phyloP scores from a whole-genome alignment of 2,113 vertebrate genomes.

The Thunnus thynnus region DNA sequence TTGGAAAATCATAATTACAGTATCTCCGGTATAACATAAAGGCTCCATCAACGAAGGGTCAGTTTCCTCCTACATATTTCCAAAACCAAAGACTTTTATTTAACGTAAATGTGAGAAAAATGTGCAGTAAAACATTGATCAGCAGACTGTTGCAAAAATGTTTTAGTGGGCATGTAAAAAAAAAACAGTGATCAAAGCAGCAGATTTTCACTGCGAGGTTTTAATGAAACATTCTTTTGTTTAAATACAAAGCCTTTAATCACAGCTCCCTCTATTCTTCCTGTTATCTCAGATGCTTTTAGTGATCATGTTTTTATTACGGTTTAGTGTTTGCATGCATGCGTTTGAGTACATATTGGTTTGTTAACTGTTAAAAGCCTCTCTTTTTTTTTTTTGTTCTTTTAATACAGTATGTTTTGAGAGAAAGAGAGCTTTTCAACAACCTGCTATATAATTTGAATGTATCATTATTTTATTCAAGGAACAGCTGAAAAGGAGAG shows the following conservation, averaged over 20 bases:
- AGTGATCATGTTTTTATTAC: background rate
- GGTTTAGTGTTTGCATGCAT: slow-evolving; percentile 4
- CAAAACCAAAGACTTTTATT: too few relatives aligned
- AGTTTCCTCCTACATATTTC: too few relatives aligned
- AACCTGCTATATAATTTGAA: slow-evolving; percentile 47
- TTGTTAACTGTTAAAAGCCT: slow-evolving; percentile 43
- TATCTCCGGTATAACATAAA: too few relatives aligned
- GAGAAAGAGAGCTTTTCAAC: slow-evolving; percentile 52
- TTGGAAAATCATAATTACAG: too few relatives aligned
- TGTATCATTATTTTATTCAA: slow-evolving; percentile 62
- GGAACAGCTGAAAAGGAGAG: slow-evolving; percentile 66
- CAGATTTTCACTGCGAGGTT: background rate
- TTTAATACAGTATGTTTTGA: background rate
- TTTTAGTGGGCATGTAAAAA: too few relatives aligned
- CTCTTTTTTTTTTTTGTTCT: slow-evolving; percentile 2
- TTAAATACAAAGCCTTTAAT: slow-evolving; percentile 31
- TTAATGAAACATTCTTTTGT: slow-evolving; percentile 21
- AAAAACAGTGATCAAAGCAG: background rate
- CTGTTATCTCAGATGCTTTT: slow-evolving; percentile 1
- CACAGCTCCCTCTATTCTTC: background rate
- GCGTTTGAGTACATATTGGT: background rate
- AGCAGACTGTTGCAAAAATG: too few relatives aligned
- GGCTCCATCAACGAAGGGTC: too few relatives aligned
- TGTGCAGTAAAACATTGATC: too few relatives aligned
- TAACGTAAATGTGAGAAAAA: too few relatives aligned